Evolutionary conservation across 2,888 invertebrate genomes (phyloP), one percentile per base, ranked within the genome.

Genomic region (Thecocarcelia acutangulata): DNA sequence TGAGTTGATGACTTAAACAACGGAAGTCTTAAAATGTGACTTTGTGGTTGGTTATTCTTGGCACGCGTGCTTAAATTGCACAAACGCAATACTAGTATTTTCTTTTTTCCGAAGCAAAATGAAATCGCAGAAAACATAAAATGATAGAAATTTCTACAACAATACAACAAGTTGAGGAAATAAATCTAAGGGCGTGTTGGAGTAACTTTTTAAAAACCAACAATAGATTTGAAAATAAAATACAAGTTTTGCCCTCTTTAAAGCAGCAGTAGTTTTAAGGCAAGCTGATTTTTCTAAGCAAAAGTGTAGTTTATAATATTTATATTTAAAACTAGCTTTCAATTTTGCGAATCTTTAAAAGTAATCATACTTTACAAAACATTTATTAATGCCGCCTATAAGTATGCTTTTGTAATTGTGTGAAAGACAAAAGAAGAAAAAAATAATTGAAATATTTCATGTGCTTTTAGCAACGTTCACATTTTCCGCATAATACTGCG

Each of bases 401-500:
- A 75, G 42, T 78, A 66, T 69, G 64, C 52, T 66, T 33, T 37
- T 70, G 64, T 63, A 50, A 19, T 2, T 59, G 15, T 54, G 19
- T 61, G 24, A 33, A 21, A 61, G 15, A 19, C 42, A 50, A 46
- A 17, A 46, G 52, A 13, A 13, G 21, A n/a, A 52, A 13, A 46
- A 44, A 37, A 52, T 66, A 76, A 37, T 54, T 76, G 46, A 69
- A 69, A 63, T 61, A 54, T 69, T 69, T 76, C 42, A n/a, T 61
- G 42, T 40, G 50, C 59, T 68, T 37, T 76, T 56, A 68, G 54
- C 76, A 56, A 68, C 17, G 37, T 56, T 11, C 54, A 68, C 48
- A 81, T 73, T 59, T 78, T 82, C 33, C 44, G 70, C 78, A 74
- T 52, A 78, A 79, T 66, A 73, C 42, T 66, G 82, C 70, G 78